Evolutionary conservation across 2,113 vertebrate genomes (phyloP), one percentile per base, ranked within the genome.

Genomic region (Sisor rabdophorus): DNA sequence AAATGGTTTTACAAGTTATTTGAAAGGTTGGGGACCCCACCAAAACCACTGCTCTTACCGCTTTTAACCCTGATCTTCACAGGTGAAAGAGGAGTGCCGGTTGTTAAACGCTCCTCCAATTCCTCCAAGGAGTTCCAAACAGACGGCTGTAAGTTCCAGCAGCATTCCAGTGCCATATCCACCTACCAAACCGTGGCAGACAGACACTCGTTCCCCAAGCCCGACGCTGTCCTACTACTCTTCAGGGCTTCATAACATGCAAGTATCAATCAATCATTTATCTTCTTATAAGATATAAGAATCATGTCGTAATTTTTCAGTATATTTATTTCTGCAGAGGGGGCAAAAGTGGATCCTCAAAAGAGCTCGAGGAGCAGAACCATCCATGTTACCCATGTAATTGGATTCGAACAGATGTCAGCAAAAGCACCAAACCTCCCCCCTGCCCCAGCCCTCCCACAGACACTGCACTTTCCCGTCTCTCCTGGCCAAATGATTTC

Each of bases 51-150:
- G n/a, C n/a, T n/a, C n/a, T n/a, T n/a, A n/a, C n/a, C n/a, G n/a
- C n/a, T 8, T 4, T 28, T 15, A 48, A 22, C 22, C 32, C 17
- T 47, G n/a, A 26, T 30, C 22, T 44, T 32, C 24, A 30, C 84
- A 99, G 97, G 97, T 99, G 67, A 96, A 93, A 87, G 97, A 98
- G 89, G 97, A 98, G 87, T 99, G 97, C 89, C 93, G 97, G 74
- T 93, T 98, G 76, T 87, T 98, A 89, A 99, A 98, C 13, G 96
- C 96, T 48, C 97, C 97, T 11, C 97, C 97, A 0, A 95, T 99
- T 76, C 97, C 97, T 4, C 97, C 97, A 1, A 91, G 97, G 72
- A 96, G 92, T 77, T 89, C 93, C 75, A 99, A 97, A 86, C 96
- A 95, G 56, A 87, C 89, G 59, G 30, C 6, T 6, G 22, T 9